Evolutionary conservation across 2,113 vertebrate genomes (phyloP).

Genomic region (Lonchura striata): DNA sequence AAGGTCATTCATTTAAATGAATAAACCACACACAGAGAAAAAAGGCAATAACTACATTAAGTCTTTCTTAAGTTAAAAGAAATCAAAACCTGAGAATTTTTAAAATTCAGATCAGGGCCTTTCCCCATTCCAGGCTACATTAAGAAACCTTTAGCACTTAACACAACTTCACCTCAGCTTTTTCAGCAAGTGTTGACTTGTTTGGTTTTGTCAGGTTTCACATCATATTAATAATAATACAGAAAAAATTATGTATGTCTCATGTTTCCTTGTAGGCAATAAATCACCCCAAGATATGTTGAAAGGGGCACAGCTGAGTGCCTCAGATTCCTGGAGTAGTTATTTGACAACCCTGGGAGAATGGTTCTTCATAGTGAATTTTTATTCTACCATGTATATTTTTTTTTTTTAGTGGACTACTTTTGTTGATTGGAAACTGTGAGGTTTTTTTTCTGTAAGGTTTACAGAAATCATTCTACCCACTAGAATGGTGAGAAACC

Average conservation of each 20-base stretch:
- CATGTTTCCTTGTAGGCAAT: constrained; percentile 58
- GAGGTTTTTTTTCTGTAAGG: constrained; percentile 43
- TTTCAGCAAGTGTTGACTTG: constrained; percentile 30
- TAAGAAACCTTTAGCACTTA: constrained; percentile 28
- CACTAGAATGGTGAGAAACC: constrained; percentile 7
- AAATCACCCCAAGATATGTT: constrained; percentile 33
- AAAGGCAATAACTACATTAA: background rate
- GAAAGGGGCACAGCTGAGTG: constrained; percentile 26
- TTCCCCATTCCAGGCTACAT: background rate
- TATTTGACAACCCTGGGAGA: constrained; percentile 23
- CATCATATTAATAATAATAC: constrained; percentile 15
- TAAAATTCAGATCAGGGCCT: constrained; percentile 13
- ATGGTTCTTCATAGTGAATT: background rate
- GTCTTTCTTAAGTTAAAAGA: background rate
- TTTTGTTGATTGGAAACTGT: constrained; percentile 38
- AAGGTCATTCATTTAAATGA: background rate
- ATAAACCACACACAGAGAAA: background rate
- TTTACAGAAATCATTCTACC: constrained; percentile 48
- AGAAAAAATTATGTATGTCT: constrained; percentile 14
- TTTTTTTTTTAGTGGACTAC: background rate
- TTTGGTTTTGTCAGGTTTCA: constrained; percentile 48
- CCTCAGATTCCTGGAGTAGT: constrained; percentile 15
- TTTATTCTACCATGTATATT: constrained; percentile 3
- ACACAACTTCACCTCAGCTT: background rate
- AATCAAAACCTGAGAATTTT: constrained; percentile 5